phyloP scores from a whole-genome alignment of 2,888 invertebrate genomes.

The Platycheirus albimanus region DNA sequence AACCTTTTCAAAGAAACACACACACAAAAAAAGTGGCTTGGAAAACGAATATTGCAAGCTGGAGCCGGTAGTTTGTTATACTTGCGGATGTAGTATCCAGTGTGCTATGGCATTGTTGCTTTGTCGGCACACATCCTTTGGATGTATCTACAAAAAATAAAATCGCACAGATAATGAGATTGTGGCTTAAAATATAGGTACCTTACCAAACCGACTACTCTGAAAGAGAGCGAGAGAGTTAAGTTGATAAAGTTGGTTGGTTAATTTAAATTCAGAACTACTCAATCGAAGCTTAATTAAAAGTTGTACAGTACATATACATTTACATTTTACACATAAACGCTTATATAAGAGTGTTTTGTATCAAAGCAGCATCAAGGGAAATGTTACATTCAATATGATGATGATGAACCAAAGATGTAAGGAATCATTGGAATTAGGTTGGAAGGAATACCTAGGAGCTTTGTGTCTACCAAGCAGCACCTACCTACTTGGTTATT shows the following conservation, averaged over 20 bases:
- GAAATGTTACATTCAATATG: constrained; percentile 37
- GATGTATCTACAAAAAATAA: constrained; percentile 39
- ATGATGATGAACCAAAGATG: constrained; percentile 15
- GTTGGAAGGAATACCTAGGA: constrained; percentile 2
- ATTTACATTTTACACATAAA: too few species aligned
- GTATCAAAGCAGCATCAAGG: neutral
- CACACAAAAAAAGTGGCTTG: constrained; percentile 31
- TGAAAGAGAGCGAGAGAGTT: constrained; percentile 9
- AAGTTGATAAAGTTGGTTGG: constrained; percentile 51
- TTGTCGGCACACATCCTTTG: constrained; percentile 58
- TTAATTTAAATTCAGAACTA: constrained; percentile 54
- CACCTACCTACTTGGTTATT: constrained; percentile 24
- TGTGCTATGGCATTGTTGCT: constrained; percentile 47
- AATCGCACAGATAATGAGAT: constrained; percentile 69
- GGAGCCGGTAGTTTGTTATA: neutral
- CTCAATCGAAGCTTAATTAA: constrained; percentile 61
- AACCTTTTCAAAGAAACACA: constrained; percentile 49
- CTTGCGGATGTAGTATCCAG: constrained; percentile 24
- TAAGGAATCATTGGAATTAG: constrained; percentile 36
- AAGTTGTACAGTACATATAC: too few species aligned
- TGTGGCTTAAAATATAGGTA: constrained; percentile 60
- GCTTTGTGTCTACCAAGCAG: too few species aligned
- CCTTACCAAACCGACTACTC: too few species aligned
- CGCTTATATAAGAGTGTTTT: too few species aligned
- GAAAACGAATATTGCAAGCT: constrained; percentile 44